Percentiles rank a stretch among this genome's conserved stretches.
These are phyloP conservation scores for Hydrolagus colliei DNA, from an alignment of 2,797 vertebrate species.

Conservation along the genomic window DNA sequence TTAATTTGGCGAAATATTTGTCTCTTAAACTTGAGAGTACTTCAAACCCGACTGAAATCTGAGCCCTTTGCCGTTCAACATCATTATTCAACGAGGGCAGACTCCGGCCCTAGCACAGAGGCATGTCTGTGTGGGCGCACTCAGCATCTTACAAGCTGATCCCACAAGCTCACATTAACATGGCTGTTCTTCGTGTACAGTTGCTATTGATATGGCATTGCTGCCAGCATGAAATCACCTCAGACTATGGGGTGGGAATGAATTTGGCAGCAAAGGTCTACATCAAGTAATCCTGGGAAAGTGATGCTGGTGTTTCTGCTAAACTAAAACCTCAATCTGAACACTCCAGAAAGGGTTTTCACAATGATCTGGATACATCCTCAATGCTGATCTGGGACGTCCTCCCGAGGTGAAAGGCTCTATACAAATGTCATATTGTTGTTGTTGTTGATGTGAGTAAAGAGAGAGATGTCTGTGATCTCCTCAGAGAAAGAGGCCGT, in stretches of 20 bases:
- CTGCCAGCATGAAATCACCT: not conserved
- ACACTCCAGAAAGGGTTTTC: not conserved
- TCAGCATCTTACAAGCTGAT: not conserved
- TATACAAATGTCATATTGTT: not conserved
- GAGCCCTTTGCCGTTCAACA: not conserved
- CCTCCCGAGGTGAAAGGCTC: too few species aligned
- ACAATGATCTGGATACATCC: not conserved
- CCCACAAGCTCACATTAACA: too few species aligned
- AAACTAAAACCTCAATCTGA: not conserved
- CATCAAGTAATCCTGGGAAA: not conserved
- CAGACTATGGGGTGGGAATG: not conserved
- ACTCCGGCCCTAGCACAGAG: too few species aligned
- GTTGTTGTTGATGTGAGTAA: too few species aligned
- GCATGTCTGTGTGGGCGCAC: too few species aligned
- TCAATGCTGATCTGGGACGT: not conserved
- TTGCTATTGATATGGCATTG: not conserved
- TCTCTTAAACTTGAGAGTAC: slow-evolving; percentile 10
- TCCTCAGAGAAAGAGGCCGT: not conserved
- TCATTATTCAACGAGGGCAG: not conserved
- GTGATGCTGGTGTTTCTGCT: not conserved
- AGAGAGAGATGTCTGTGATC: not conserved
- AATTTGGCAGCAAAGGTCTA: not conserved
- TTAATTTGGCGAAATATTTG: not conserved
- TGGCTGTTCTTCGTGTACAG: not conserved
- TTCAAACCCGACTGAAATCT: not conserved